Conservation (phyloP, 2,113 vertebrate species). For the Bubo scandiacus region DNA sequence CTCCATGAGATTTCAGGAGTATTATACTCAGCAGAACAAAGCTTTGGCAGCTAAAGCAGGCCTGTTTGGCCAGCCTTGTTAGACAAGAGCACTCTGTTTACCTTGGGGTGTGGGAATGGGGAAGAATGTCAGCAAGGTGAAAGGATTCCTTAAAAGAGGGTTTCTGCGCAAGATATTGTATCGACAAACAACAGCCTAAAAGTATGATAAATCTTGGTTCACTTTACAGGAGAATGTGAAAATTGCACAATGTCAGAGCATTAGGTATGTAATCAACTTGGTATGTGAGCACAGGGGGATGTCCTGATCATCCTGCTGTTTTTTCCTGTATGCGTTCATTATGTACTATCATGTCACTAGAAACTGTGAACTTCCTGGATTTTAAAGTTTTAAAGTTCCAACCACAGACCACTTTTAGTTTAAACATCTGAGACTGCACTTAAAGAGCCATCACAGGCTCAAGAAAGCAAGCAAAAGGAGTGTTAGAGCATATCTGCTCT, state of each 20-base stretch:
- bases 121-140: background rate
- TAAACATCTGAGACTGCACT: background rate
- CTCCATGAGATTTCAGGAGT: conserved; percentile 98
- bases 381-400: background rate
- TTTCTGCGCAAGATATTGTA: background rate
- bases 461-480: background rate
- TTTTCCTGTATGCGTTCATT: conserved; percentile 13
- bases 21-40: conserved; percentile 98
- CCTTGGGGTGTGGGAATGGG: background rate
- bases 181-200: background rate
- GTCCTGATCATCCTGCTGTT: background rate
- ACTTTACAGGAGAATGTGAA: background rate
- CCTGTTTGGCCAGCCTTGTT: conserved; percentile 86
- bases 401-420: background rate
- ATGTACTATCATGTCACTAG: background rate
- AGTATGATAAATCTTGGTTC: background rate
- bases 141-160: background rate
- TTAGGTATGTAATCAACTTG: background rate
- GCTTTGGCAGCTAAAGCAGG: conserved; percentile 96
- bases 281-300: background rate
- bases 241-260: background rate
- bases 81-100: background rate
- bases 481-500: background rate
- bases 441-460: background rate
- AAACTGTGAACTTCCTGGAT: background rate